Conservation (phyloP, 2,113 vertebrate genomes). For the Stomatorhinus ivindoensis region DNA sequence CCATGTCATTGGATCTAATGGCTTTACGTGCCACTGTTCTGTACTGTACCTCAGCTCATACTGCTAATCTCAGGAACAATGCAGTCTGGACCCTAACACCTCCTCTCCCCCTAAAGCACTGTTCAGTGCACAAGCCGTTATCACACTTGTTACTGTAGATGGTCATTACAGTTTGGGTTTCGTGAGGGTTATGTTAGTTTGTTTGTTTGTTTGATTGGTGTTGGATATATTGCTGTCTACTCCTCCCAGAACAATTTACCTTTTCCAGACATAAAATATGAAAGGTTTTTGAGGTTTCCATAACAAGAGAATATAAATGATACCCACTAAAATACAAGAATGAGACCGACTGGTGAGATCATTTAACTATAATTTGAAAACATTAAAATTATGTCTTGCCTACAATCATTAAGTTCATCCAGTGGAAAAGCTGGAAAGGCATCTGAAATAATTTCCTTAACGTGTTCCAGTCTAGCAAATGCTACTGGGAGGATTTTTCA, state of each 20-base stretch:
- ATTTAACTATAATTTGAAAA: conserved; percentile 7
- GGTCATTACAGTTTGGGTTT: not conserved
- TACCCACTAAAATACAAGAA: not conserved
- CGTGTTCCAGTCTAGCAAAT: not conserved
- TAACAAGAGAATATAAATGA: not conserved
- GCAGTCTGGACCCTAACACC: not conserved
- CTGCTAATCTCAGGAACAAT: not conserved
- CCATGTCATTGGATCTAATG: not conserved
- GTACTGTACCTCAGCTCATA: not conserved
- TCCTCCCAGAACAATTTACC: not conserved
- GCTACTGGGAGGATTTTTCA: not conserved
- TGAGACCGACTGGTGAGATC: not conserved
- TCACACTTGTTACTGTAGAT: not conserved
- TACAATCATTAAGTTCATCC: not conserved
- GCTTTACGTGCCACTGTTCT: not conserved
- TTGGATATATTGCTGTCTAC: not conserved
- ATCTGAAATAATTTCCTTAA: not conserved
- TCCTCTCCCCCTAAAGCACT: not conserved
- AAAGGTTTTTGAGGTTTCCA: not conserved
- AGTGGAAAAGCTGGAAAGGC: not conserved
- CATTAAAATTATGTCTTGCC: not conserved
- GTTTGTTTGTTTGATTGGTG: not conserved
- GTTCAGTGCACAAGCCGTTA: not conserved
- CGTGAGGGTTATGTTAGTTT: not conserved
- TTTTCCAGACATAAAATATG: not conserved